phyloP scores from a whole-genome alignment of 2,113 vertebrate genomes.

The Camelus bactrianus region DNA sequence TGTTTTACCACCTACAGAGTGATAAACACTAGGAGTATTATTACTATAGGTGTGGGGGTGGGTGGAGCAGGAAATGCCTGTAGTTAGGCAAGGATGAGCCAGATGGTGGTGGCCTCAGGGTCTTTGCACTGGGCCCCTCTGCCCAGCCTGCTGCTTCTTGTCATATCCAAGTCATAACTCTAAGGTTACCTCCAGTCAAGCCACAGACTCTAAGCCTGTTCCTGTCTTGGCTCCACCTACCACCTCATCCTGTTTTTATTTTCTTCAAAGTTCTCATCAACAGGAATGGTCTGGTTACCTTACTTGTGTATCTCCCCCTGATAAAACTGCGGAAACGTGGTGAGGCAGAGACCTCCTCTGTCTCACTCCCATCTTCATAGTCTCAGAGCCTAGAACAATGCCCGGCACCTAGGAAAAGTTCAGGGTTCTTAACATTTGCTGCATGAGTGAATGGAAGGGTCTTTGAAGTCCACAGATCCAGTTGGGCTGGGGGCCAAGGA shows the following conservation, averaged over 20 bases:
- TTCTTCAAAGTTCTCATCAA: conserved; percentile 7
- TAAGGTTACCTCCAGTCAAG: neutral
- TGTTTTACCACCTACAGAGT: conserved; percentile 13
- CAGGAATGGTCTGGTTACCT: neutral
- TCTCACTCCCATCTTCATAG: neutral
- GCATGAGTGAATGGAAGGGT: neutral
- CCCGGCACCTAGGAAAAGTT: neutral
- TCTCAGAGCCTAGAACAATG: neutral
- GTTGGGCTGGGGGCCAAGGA: neutral
- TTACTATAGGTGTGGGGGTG: neutral
- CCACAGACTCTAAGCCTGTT: neutral
- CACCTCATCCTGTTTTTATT: conserved; percentile 5
- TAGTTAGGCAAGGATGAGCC: neutral
- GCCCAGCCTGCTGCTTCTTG: neutral
- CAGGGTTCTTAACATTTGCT: neutral
- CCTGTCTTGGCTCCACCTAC: neutral
- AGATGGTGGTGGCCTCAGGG: neutral
- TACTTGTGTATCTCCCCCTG: neutral
- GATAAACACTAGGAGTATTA: neutral
- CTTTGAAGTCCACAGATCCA: neutral
- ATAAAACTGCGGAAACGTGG: neutral
- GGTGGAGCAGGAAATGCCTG: conserved; percentile 25
- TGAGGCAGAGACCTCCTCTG: neutral
- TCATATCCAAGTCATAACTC: neutral
- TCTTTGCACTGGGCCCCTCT: neutral